These are phyloP conservation scores for Megaptera novaeangliae DNA, from an alignment of 2,113 vertebrate species.

Conservation along the genomic window DNA sequence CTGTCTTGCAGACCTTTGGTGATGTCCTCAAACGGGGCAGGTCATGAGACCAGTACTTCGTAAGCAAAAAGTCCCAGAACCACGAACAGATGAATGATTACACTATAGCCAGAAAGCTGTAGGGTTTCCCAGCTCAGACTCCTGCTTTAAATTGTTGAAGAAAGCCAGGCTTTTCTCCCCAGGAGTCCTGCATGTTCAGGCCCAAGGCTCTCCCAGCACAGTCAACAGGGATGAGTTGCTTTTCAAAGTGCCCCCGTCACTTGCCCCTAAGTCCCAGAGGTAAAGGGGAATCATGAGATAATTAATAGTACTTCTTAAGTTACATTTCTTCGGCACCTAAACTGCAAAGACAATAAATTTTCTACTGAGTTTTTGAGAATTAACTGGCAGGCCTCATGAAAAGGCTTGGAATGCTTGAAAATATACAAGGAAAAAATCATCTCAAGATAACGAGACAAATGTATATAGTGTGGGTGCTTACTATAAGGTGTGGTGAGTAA, in stretches of 20 bases:
- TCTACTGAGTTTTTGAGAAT: neutral
- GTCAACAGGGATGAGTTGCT: neutral
- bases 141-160: neutral
- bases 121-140: neutral
- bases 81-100: neutral
- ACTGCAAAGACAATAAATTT: neutral
- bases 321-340: neutral
- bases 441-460: neutral
- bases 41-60: neutral
- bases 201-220: neutral
- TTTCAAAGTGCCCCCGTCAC: neutral
- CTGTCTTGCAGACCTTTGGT: neutral
- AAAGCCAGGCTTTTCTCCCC: neutral
- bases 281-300: neutral
- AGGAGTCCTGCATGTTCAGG: neutral
- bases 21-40: neutral
- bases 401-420: neutral
- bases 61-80: neutral
- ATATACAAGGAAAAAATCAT: neutral
- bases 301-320: neutral
- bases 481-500: neutral
- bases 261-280: neutral
- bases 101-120: neutral
- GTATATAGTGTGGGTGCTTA: neutral
- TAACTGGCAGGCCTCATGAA: neutral